Percentiles rank a stretch among this genome's conserved stretches.
phyloP scores from a whole-genome alignment of 2,797 vertebrate genomes.

The Eulemur rubriventer region DNA sequence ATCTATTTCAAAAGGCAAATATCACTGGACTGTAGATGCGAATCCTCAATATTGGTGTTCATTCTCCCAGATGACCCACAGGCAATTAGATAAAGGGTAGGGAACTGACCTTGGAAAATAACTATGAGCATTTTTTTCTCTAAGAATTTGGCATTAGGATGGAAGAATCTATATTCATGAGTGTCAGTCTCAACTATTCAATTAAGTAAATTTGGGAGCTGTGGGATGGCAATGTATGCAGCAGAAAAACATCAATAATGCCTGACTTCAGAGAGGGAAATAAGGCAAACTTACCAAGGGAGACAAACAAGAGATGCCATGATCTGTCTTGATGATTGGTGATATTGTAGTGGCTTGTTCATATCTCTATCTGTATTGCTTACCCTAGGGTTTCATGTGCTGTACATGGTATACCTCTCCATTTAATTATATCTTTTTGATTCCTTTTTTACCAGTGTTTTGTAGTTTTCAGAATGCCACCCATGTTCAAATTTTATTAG shows the following conservation, averaged over 20 bases:
- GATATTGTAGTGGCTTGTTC: background rate
- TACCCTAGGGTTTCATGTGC: background rate
- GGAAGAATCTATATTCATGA: background rate
- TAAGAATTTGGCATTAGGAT: background rate
- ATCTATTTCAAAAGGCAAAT: conserved; percentile 15
- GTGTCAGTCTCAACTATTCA: background rate
- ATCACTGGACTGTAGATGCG: background rate
- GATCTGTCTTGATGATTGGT: background rate
- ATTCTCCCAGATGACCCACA: background rate
- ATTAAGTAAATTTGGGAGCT: background rate
- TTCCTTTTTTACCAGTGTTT: no score
- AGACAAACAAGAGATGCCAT: background rate
- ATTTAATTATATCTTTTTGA: no score
- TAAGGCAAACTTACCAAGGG: background rate
- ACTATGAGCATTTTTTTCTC: background rate
- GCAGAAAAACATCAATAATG: background rate
- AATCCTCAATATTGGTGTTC: background rate
- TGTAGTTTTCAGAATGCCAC: no score
- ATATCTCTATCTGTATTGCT: background rate
- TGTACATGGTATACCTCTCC: background rate
- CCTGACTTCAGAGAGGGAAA: background rate
- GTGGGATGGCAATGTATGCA: background rate
- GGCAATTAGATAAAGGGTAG: background rate
- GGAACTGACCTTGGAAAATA: background rate
- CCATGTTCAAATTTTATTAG: no score